A percentile compares a stretch with the other conserved stretches of the same genome.
Conservation (phyloP, 2,797 vertebrate genomes). For the Micrastur ruficollis region DNA sequence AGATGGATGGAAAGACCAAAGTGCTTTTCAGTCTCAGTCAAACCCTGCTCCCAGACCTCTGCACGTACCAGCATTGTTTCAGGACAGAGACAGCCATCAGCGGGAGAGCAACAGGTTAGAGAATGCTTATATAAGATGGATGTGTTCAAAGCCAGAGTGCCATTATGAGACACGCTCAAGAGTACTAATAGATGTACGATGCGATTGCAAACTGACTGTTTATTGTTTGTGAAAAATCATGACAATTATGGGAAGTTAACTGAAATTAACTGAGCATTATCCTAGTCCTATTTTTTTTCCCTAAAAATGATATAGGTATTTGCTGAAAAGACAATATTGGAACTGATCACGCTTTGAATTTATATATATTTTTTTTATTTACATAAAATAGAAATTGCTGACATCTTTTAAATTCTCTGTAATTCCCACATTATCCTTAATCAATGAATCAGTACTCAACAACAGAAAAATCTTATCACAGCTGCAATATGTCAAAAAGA, state of each 20-base stretch:
- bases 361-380: constrained; percentile 17
- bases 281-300: not conserved
- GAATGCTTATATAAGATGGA: not conserved
- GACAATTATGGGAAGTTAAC: not conserved
- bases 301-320: not conserved
- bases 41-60: not conserved
- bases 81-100: not conserved
- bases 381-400: constrained; percentile 1
- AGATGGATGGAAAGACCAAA: not conserved
- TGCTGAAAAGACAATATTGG: not conserved
- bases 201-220: not conserved
- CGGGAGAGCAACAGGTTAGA: not conserved
- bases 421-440: constrained; percentile 39
- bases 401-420: not conserved
- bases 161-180: not conserved
- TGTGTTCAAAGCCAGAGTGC: not conserved
- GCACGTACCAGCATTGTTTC: not conserved
- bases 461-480: constrained; percentile 15
- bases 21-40: not conserved
- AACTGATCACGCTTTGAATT: not conserved
- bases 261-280: not conserved
- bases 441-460: constrained; percentile 19
- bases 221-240: not conserved
- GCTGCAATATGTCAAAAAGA: not conserved
- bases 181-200: not conserved